A percentile compares a stretch with the other conserved stretches of the same genome.
These are phyloP conservation scores for Crenichthys baileyi DNA, from an alignment of 2,797 vertebrate species.

Conservation along the genomic window DNA sequence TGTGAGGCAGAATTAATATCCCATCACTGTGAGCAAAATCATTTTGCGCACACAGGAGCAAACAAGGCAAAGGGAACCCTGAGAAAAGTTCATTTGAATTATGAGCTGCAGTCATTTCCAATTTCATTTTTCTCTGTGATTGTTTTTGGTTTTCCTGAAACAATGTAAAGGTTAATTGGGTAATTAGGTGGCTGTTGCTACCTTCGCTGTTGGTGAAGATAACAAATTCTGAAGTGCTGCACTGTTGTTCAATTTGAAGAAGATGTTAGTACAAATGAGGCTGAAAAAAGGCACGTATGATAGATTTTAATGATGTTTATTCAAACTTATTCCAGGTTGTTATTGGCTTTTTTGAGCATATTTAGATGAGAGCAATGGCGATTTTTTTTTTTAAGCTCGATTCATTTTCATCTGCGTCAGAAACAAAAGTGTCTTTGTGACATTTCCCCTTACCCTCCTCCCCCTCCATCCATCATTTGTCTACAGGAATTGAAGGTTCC, in stretches of 20 bases:
- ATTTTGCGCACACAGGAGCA: conserved; percentile 36
- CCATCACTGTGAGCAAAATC: conserved; percentile 54
- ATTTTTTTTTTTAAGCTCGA: neutral
- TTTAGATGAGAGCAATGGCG: neutral
- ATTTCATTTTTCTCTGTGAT: conserved; percentile 54
- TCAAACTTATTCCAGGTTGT: neutral
- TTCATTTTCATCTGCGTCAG: conserved; percentile 42
- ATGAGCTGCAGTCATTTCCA: conserved; percentile 52
- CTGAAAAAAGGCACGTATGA: neutral
- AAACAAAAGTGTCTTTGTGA: conserved; percentile 58
- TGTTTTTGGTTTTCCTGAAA: conserved; percentile 53
- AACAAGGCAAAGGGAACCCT: conserved; percentile 24
- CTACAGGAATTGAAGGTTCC: conserved; percentile 46
- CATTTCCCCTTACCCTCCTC: conserved; percentile 52
- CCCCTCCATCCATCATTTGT: conserved; percentile 72
- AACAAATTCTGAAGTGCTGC: conserved; percentile 38
- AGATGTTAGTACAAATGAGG: neutral
- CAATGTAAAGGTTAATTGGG: conserved; percentile 69
- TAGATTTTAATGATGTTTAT: conserved; percentile 1
- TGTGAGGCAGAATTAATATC: conserved; percentile 58
- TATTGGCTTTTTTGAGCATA: neutral
- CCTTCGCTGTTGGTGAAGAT: conserved; percentile 36
- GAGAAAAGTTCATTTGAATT: conserved; percentile 65
- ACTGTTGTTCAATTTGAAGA: conserved; percentile 8
- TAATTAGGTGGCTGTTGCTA: conserved; percentile 54